Percentiles rank a stretch among this genome's conserved stretches.
Evolutionary conservation across 1,140 invertebrate genomes (phyloP).

Genomic region (Drosophila nikananu): DNA sequence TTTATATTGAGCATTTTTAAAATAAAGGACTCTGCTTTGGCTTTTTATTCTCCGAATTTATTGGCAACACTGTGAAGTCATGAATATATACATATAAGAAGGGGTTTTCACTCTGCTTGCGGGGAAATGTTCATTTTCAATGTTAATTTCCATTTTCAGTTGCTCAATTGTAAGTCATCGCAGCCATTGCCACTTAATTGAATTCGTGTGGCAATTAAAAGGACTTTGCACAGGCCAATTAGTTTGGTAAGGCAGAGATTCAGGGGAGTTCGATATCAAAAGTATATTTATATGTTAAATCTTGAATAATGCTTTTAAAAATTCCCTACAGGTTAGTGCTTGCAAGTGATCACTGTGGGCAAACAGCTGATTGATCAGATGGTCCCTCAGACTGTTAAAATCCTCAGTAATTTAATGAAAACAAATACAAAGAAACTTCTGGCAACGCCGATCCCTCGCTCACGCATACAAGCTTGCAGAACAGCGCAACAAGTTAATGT

Average conservation of each 20-base stretch:
- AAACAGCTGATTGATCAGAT: conserved; percentile 15
- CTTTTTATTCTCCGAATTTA: background rate
- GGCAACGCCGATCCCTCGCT: conserved; percentile 13
- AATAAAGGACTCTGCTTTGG: background rate
- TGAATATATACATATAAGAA: background rate
- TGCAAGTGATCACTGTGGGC: conserved; percentile 1
- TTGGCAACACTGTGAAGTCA: background rate
- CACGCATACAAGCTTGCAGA: conserved; percentile 4
- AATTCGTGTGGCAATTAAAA: conserved; percentile 10
- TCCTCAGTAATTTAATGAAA: conserved; percentile 4
- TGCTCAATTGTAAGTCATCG: conserved; percentile 16
- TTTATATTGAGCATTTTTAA: too few species aligned
- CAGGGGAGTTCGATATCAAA: background rate
- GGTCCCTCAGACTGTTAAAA: background rate
- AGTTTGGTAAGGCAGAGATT: background rate
- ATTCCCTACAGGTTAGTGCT: too few species aligned
- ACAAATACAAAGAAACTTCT: conserved; percentile 13
- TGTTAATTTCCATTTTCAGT: conserved; percentile 15
- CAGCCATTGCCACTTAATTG: conserved; percentile 3
- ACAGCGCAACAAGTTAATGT: conserved; percentile 39
- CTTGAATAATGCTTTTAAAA: background rate
- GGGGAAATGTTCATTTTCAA: conserved; percentile 16
- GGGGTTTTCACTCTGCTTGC: background rate
- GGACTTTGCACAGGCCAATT: conserved; percentile 19
- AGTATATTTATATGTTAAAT: too few species aligned